Conservation (phyloP, 2,888 invertebrate genomes). For the Patella depressa region DNA sequence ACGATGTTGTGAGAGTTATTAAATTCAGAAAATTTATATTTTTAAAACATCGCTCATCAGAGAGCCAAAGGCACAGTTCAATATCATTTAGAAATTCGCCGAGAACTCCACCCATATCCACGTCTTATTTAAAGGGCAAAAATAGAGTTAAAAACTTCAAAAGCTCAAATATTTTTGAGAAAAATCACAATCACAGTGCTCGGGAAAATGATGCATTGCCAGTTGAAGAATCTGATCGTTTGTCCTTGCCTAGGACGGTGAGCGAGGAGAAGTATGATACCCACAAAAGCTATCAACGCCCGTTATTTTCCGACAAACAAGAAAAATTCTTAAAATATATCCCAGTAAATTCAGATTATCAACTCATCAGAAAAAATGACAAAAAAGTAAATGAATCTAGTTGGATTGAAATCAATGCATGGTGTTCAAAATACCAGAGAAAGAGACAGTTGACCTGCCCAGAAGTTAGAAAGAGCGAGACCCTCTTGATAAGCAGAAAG, state of each 20-base stretch:
- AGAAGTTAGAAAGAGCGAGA: neutral
- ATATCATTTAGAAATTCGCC: no score
- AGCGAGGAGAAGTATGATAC: neutral
- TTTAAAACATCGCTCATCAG: neutral
- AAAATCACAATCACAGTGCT: neutral
- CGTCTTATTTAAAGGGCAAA: no score
- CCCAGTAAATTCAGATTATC: neutral
- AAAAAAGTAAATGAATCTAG: neutral
- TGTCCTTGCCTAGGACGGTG: neutral
- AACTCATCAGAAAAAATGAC: neutral
- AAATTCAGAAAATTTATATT: neutral
- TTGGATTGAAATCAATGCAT: neutral
- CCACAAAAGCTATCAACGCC: neutral
- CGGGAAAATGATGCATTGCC: neutral
- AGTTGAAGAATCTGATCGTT: neutral
- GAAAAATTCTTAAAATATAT: neutral
- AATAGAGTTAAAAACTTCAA: no score
- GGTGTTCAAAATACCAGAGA: neutral
- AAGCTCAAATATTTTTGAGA: no score
- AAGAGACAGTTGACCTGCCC: neutral
- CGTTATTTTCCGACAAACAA: neutral
- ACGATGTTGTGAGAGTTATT: neutral
- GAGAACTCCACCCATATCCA: neutral
- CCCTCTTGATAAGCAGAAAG: neutral
- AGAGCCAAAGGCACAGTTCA: no score